Conservation (phyloP, 2,113 vertebrate species). For the Actenoides lindsayi region DNA sequence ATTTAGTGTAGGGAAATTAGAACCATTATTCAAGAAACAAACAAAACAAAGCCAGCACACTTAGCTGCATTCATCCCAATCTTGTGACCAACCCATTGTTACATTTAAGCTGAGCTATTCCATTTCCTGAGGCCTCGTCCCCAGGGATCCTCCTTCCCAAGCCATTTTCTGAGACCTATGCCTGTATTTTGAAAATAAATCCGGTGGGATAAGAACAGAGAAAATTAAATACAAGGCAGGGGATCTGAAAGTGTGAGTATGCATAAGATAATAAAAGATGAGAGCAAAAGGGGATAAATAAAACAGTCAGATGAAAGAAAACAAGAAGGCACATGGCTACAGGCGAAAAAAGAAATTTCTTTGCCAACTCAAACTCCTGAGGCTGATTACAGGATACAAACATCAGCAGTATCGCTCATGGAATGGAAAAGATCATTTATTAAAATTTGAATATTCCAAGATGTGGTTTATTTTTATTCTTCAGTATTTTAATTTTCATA, state of each 20-base stretch:
- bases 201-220: conserved; percentile 61
- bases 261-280: conserved; percentile 62
- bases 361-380: conserved; percentile 42
- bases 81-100: conserved; percentile 26
- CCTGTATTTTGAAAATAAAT: conserved; percentile 61
- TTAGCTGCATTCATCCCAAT: neutral
- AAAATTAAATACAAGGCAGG: conserved; percentile 69
- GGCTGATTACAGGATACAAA: conserved; percentile 44
- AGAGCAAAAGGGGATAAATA: conserved; percentile 64
- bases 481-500: conserved; percentile 28
- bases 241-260: conserved; percentile 53
- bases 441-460: conserved; percentile 62
- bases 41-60: neutral
- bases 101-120: conserved; percentile 59
- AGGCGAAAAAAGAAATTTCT: conserved; percentile 48
- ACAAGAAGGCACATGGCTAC: conserved; percentile 15
- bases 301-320: conserved; percentile 54
- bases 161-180: conserved; percentile 64
- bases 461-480: conserved; percentile 27
- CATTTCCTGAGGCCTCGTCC: conserved; percentile 50
- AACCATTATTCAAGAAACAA: neutral
- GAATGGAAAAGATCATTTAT: conserved; percentile 42
- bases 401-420: conserved; percentile 11
- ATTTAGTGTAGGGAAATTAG: conserved; percentile 4
- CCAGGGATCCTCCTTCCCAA: conserved; percentile 43